These are phyloP conservation scores for Lepidocyrtoides sp. DNA, from an alignment of 2,888 invertebrate genomes.

Conservation along the genomic window DNA sequence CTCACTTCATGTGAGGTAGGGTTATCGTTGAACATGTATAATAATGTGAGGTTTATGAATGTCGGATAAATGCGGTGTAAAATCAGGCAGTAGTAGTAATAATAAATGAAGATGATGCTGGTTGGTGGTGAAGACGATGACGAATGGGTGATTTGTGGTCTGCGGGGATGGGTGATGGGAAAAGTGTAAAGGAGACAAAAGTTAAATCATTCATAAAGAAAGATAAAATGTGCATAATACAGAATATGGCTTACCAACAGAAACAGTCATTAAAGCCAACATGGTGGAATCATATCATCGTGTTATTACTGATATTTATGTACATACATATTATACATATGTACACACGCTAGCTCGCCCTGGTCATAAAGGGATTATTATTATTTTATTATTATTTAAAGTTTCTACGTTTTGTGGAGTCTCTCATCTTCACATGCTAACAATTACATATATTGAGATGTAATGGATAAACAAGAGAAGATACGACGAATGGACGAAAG, in stretches of 20 bases:
- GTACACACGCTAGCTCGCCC: not conserved
- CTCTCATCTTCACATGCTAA: not conserved
- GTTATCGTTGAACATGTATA: not conserved
- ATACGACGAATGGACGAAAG: conserved; percentile 47
- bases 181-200: conserved; percentile 13
- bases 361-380: not conserved
- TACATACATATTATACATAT: not conserved
- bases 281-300: too few relatives aligned
- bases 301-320: not conserved
- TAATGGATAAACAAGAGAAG: conserved; percentile 44
- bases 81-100: conserved; percentile 42
- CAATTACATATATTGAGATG: not conserved
- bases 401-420: not conserved
- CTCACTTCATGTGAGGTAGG: conserved; percentile 43
- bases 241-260: not conserved
- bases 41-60: conserved; percentile 1
- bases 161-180: conserved; percentile 25
- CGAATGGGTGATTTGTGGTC: conserved; percentile 24
- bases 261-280: not conserved
- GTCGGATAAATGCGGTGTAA: conserved; percentile 36
- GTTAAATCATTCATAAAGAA: not conserved
- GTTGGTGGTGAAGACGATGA: conserved; percentile 38
- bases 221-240: not conserved
- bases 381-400: not conserved
- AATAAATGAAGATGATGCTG: conserved; percentile 30